phyloP scores from a whole-genome alignment of 2,888 invertebrate species.

The Nomada ferruginata region DNA sequence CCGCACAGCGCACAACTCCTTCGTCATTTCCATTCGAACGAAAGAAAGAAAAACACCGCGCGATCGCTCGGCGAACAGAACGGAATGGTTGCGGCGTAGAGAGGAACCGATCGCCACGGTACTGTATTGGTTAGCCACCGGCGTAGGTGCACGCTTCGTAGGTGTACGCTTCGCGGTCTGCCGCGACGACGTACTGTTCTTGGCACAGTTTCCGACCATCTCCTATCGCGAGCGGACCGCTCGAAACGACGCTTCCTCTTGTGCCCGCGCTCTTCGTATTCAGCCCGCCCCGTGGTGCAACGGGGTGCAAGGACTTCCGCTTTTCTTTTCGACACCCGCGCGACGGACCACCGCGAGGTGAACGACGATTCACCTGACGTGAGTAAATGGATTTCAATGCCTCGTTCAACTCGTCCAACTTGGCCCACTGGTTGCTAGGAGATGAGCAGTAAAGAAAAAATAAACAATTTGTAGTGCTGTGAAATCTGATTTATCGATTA shows the following conservation, averaged over 20 bases:
- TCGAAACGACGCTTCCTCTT: slow-evolving; percentile 27
- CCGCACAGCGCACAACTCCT: background rate
- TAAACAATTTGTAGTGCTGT: too few relatives aligned
- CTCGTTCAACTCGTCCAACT: too few relatives aligned
- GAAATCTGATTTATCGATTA: too few relatives aligned
- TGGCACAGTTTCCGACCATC: slow-evolving; percentile 84
- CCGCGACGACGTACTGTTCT: slow-evolving; percentile 74
- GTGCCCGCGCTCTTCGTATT: background rate
- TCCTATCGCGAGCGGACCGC: slow-evolving; percentile 79
- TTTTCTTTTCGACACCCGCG: too few relatives aligned
- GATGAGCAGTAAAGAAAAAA: too few relatives aligned
- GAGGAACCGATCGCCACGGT: slow-evolving; percentile 14
- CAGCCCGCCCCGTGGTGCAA: too few relatives aligned
- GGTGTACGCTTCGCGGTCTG: slow-evolving; percentile 64
- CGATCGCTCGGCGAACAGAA: background rate
- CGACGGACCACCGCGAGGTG: too few relatives aligned
- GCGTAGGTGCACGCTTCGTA: slow-evolving; percentile 62
- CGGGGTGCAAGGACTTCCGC: too few relatives aligned
- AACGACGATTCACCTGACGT: too few relatives aligned
- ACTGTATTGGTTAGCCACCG: slow-evolving; percentile 57
- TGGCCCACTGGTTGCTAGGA: too few relatives aligned
- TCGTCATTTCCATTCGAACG: background rate
- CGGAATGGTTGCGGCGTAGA: background rate
- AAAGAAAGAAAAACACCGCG: background rate
- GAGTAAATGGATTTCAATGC: too few relatives aligned